A percentile compares a stretch with the other conserved stretches of the same genome.
phyloP scores from a whole-genome alignment of 1,140 invertebrate species.

The Littorina saxatilis region DNA sequence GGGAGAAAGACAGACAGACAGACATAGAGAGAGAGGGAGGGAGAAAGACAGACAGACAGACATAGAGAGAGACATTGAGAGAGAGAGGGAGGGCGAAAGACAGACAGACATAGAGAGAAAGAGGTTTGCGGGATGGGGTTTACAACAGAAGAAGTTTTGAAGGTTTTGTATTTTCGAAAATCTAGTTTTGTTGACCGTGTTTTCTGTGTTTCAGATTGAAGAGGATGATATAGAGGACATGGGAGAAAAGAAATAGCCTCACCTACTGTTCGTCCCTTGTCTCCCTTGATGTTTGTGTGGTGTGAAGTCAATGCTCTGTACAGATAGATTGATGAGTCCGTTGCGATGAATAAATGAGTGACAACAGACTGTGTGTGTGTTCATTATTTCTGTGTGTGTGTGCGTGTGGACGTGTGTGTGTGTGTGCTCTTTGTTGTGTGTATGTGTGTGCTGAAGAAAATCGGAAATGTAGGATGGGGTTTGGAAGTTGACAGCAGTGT shows the following conservation, averaged over 20 bases:
- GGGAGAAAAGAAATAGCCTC: slow-evolving; percentile 78
- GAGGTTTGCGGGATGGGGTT: neutral
- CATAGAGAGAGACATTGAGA: neutral
- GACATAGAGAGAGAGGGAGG: too few relatives aligned
- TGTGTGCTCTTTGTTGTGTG: neutral
- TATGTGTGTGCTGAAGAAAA: too few relatives aligned
- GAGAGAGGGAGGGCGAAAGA: neutral
- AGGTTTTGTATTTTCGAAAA: neutral
- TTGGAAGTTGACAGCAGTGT: too few relatives aligned
- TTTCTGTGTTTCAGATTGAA: slow-evolving; percentile 76
- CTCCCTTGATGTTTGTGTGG: too few relatives aligned
- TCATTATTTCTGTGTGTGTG: neutral
- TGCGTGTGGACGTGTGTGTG: neutral
- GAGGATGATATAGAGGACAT: slow-evolving; percentile 80
- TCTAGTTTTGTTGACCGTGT: slow-evolving; percentile 43
- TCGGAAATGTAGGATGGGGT: too few relatives aligned
- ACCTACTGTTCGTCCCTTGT: neutral
- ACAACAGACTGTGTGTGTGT: neutral
- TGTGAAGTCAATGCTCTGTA: neutral
- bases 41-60: too few relatives aligned
- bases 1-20: too few relatives aligned
- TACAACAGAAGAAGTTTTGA: neutral
- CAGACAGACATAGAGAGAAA: too few relatives aligned
- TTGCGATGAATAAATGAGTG: neutral
- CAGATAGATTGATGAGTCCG: neutral